Evolutionary conservation across 1,140 invertebrate genomes (phyloP).

Genomic region (Glomeris maerens): DNA sequence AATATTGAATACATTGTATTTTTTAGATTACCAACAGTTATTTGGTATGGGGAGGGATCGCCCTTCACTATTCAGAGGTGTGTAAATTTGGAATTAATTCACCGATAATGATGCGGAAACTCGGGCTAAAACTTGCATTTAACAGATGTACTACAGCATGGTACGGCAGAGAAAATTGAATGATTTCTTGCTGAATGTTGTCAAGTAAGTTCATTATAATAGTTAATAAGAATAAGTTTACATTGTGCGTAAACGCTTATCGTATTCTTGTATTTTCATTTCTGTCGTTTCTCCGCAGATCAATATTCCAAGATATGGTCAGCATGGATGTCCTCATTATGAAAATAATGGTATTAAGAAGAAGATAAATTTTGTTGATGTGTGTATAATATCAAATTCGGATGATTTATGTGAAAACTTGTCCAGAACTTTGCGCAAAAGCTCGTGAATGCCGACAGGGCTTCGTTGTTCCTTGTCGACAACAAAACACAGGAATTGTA

Average conservation of each 20-base stretch:
- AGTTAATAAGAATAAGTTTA: slow-evolving; percentile 4
- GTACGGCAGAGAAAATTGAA: slow-evolving; percentile 49
- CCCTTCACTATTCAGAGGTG: slow-evolving; percentile 42
- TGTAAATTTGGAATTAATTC: slow-evolving; percentile 10
- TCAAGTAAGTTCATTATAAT: slow-evolving; percentile 47
- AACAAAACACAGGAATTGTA: slow-evolving; percentile 54
- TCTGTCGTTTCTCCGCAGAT: slow-evolving; percentile 26
- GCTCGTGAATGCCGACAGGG: slow-evolving; percentile 63
- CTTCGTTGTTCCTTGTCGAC: slow-evolving; percentile 61
- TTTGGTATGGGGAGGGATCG: slow-evolving; percentile 47
- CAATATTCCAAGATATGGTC: slow-evolving; percentile 61
- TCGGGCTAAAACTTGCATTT: neutral
- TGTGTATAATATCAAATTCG: slow-evolving; percentile 1
- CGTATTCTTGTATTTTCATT: slow-evolving; percentile 5
- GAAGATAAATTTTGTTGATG: neutral
- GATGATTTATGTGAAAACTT: no score
- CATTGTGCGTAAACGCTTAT: no score
- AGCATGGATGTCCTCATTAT: slow-evolving; percentile 66
- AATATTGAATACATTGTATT: slow-evolving; percentile 4
- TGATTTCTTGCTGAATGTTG: slow-evolving; percentile 53
- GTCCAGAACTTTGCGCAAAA: slow-evolving; percentile 54
- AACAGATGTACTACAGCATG: slow-evolving; percentile 42
- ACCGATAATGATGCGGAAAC: slow-evolving; percentile 8
- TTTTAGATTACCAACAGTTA: slow-evolving; percentile 39
- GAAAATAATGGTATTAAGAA: slow-evolving; percentile 57